Evolutionary conservation across 92 coral and sea anemone species (phyloP), one percentile per base, ranked within the genome.

Genomic region (Paragorgia papillata): DNA sequence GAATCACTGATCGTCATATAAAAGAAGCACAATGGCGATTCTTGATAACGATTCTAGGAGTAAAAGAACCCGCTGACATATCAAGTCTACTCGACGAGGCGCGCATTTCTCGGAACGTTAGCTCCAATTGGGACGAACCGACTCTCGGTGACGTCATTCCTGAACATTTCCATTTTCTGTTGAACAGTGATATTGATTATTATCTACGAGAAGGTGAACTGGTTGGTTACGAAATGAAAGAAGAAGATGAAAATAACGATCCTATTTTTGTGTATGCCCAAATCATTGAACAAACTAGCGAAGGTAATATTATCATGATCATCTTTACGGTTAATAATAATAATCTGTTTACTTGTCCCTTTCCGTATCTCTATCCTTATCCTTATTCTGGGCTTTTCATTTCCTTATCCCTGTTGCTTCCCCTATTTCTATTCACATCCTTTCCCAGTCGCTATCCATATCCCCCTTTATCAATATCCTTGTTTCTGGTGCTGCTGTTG

Each of bases 211-310:
- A 53, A 53, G 78, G 64, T 71, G 78, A 71, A 51, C 24, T 26
- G 51, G 78, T 71, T 55, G 78, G 48, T n/a, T 71, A 71, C 19
- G 78, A 71, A 35, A 50, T 61, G 7, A 30, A 59, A 21, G 78
- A 53, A 25, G 53, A 60, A 30, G 63, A 69, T 49, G 35, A 57
- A 15, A 69, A 39, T 25, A 37, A 57, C 50, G 78, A 55, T 33
- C 32, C 62, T 1, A 66, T 79, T 15, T 74, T 53, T 41, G 37
- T 95, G 13, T 86, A 83, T n/a, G 89, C 88, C 43, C 91, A 89
- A 59, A 90, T 88, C 5, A 85, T 88, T 32, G 81, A 86, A 32
- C 88, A 92, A 53, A 53, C 78, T 25, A n/a, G 41, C 18, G 31
- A 54, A 54, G 78, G 78, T 71, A 54, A 44, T 39, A 18, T 13